These are phyloP conservation scores for Paraescarpia echinospica DNA, from an alignment of 1,140 invertebrate species.

Conservation along the genomic window DNA sequence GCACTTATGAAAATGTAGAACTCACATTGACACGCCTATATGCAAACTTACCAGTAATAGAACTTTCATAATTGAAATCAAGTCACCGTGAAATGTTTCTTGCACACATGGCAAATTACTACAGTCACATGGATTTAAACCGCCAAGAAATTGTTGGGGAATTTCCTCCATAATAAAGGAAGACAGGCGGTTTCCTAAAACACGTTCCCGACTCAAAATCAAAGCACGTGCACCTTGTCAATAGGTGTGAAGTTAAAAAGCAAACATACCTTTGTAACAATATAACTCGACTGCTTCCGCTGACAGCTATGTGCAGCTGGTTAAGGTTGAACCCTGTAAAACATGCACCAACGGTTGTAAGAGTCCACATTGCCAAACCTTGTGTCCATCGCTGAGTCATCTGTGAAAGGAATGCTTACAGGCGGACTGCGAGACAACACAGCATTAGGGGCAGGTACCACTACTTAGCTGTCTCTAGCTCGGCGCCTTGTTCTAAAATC, in stretches of 20 bases:
- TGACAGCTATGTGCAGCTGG: neutral
- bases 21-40: neutral
- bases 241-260: neutral
- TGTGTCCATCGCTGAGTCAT: neutral
- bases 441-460: neutral
- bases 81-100: neutral
- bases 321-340: neutral
- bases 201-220: neutral
- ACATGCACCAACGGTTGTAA: neutral
- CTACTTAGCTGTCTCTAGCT: neutral
- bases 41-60: neutral
- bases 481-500: constrained; percentile 6
- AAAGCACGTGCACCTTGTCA: neutral
- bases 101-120: neutral
- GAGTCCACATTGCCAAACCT: neutral
- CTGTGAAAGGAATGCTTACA: neutral
- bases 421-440: neutral
- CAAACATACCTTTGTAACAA: neutral
- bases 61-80: neutral
- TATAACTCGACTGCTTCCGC: neutral
- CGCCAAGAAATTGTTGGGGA: neutral
- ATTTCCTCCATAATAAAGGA: neutral
- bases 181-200: neutral
- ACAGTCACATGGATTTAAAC: neutral
- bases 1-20: neutral